Percentiles rank a stretch among this genome's conserved stretches.
Conservation (phyloP, 2,797 vertebrate species). For the Gymnocypris eckloni region DNA sequence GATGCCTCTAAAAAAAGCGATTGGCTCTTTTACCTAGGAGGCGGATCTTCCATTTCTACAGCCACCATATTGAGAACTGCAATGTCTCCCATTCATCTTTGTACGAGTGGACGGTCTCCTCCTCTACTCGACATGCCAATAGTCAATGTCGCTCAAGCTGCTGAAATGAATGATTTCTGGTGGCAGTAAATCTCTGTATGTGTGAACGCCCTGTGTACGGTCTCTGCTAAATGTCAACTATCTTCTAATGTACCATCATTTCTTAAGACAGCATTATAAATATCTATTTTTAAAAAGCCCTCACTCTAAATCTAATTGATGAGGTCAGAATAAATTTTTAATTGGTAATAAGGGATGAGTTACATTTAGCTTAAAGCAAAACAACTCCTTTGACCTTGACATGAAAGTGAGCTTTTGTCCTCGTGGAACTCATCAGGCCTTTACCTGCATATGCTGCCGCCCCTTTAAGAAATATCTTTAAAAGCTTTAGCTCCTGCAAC, state of each 20-base stretch:
- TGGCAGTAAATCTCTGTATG: conserved; percentile 21
- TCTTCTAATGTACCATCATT: conserved; percentile 9
- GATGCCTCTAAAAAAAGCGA: background rate
- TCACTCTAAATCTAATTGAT: conserved; percentile 45
- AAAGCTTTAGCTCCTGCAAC: conserved; percentile 71
- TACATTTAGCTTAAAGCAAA: conserved; percentile 47
- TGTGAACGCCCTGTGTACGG: background rate
- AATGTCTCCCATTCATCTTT: conserved; percentile 20
- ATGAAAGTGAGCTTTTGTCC: conserved; percentile 43
- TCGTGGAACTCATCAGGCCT: conserved; percentile 39
- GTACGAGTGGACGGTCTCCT: background rate
- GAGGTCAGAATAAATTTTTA: conserved; percentile 36
- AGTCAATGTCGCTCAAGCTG: conserved; percentile 1
- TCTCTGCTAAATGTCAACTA: conserved; percentile 35
- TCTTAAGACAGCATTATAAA: conserved; percentile 21
- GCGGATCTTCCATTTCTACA: background rate
- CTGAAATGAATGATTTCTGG: conserved; percentile 13
- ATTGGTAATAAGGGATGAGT: conserved; percentile 28
- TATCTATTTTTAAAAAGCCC: conserved; percentile 35
- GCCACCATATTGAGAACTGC: background rate
- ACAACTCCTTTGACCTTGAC: conserved; percentile 60
- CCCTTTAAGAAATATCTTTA: conserved; percentile 70
- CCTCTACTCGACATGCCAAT: background rate
- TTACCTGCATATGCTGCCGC: conserved; percentile 52
- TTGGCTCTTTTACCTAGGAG: conserved; percentile 4